phyloP scores from a whole-genome alignment of 2,888 invertebrate species.

The Troides aeacus region DNA sequence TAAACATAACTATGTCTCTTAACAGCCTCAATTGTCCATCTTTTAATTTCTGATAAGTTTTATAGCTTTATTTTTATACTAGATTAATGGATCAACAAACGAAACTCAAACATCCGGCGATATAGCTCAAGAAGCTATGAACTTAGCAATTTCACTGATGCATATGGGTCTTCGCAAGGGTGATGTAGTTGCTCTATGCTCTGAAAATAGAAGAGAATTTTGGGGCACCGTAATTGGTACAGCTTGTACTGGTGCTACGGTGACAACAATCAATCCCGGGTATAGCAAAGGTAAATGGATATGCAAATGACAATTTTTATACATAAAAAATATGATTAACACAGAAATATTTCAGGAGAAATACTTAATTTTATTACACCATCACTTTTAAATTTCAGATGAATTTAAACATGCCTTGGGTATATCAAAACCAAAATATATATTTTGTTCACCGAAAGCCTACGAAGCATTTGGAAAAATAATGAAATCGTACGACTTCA shows the following conservation, averaged over 20 bases:
- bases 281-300: constrained; percentile 48
- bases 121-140: constrained; percentile 45
- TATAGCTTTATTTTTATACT: background rate
- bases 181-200: constrained; percentile 53
- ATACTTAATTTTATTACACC: background rate
- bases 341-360: background rate
- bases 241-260: constrained; percentile 47
- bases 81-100: constrained; percentile 37
- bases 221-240: constrained; percentile 51
- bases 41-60: too few relatives aligned
- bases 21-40: too few relatives aligned
- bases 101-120: constrained; percentile 41
- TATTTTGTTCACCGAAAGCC: constrained; percentile 52
- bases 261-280: constrained; percentile 48
- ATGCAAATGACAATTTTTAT: too few relatives aligned
- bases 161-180: constrained; percentile 48
- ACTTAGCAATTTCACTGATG: constrained; percentile 49
- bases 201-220: constrained; percentile 58
- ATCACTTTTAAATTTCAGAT: constrained; percentile 40
- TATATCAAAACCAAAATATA: constrained; percentile 57
- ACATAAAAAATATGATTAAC: too few relatives aligned
- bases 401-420: constrained; percentile 54
- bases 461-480: constrained; percentile 45
- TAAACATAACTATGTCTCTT: too few relatives aligned
- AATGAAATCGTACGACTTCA: constrained; percentile 41